Conservation (phyloP, 1,140 invertebrate genomes). For the Anadara kagoshimensis region DNA sequence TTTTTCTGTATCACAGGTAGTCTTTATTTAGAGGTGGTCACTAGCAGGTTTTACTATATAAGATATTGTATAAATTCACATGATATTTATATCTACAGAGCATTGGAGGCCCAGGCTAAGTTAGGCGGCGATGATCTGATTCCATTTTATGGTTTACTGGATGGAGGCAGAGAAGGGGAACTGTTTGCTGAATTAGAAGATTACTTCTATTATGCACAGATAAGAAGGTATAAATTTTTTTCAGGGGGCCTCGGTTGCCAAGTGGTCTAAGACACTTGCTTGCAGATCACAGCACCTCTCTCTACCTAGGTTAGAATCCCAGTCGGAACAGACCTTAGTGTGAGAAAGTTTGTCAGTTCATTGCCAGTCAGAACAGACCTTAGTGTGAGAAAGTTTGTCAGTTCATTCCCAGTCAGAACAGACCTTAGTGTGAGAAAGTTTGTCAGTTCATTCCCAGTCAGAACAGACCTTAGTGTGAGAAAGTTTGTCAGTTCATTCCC, state of each 20-base stretch:
- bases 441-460: no score
- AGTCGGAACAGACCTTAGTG: no score
- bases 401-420: no score
- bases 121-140: slow-evolving; percentile 73
- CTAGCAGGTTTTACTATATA: not conserved
- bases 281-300: no score
- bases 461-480: no score
- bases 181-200: slow-evolving; percentile 82
- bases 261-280: no score
- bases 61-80: not conserved
- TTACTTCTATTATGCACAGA: slow-evolving; percentile 84
- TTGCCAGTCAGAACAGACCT: no score
- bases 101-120: slow-evolving; percentile 72
- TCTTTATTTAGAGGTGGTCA: not conserved
- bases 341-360: no score
- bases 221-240: slow-evolving; percentile 70
- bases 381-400: no score
- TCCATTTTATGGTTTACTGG: slow-evolving; percentile 74
- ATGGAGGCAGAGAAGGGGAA: slow-evolving; percentile 77
- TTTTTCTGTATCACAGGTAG: not conserved
- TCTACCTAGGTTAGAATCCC: no score
- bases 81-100: slow-evolving; percentile 51
- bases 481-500: no score
- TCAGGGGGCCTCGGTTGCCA: not conserved
- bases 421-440: no score